Base-by-base conservation (phyloP, 2,888 invertebrate species). In the Acleris emargana region DNA sequence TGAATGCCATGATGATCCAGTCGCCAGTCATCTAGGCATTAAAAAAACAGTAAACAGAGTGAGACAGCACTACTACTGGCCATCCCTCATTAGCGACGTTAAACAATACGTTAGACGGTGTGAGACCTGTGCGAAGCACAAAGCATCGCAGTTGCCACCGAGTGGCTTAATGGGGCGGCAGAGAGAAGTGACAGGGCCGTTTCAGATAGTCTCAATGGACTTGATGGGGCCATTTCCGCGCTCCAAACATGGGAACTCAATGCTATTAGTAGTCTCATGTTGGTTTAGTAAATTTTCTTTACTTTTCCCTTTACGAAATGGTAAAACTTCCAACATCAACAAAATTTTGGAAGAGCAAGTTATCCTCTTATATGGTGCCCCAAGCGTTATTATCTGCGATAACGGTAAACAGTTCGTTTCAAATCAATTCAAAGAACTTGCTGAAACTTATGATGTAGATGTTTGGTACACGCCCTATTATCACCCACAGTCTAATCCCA, bases 321-420 rank as follows among this genome's bases (percentile, higher is more conserved):
- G 64, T 9, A 72, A 69, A 28, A 62, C 68, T 1, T 45, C 47
- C 1, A 67, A 64, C 13, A 67, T 69, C n/a, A 22, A 49, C 7
- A 59, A 68, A 20, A 69, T 69, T 4, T 13, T 70, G 9, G 68
- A 71, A 50, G 62, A 71, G n/a, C 67, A 69, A 38, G n/a, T 59
- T n/a, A 62, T 73, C 20, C 32, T 72, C 6, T 6, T 71, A 13
- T 71, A 60, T 57, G 72, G 72, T 0, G 18, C 42, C 1, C 71
- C 71, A 1, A 52, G n/a, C n/a, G n/a, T n/a, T n/a, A n/a, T n/a
- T n/a, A n/a, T n/a, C n/a, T n/a, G n/a, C n/a, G n/a, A n/a, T n/a
- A n/a, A n/a, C n/a, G n/a, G n/a, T n/a, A n/a, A n/a, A n/a, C n/a
- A n/a, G n/a, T n/a, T n/a, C n/a, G n/a, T n/a, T n/a, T n/a, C n/a